Evolutionary conservation across 2,113 vertebrate species (phyloP), one percentile per base, ranked within the genome.

Genomic region (Macroglossus sobrinus): DNA sequence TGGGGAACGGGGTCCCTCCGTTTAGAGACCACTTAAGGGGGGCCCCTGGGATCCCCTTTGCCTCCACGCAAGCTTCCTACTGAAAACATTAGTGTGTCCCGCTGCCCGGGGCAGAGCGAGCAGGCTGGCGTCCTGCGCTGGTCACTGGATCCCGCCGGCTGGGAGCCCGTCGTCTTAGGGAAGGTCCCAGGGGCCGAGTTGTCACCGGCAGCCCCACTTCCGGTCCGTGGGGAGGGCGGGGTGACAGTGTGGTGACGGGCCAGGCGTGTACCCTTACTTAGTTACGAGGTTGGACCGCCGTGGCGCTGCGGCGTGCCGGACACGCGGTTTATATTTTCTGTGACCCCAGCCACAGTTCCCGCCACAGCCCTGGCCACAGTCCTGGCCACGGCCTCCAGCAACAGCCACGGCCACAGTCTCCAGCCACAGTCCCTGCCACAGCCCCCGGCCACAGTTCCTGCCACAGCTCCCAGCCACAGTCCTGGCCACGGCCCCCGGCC

Each of bases 291-390:
- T 3, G 47, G 47, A 47, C 47, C 0, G 13, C 47, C 47, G 14
- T 0, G 47, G 47, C 2, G 38, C 38, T 66, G 47, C 13, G 30
- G 30, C 3, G 0, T 11, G 0, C 78, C 43, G 14, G 45, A 19
- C 57, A 0, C 26, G 1, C 6, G 45, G 74, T 13, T 11, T 5
- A 2, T 1, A 0, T 28, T 0, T 2, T 38, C 50, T 28, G 63
- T 3, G 0, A 16, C 8, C 53, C 53, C 12, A 8, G 21, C 11
- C 0, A 0, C 2, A 7, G 64, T 10, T 0, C 33, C 6, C 18
- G n/a, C n/a, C n/a, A n/a, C n/a, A n/a, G n/a, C n/a, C n/a, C n/a
- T n/a, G n/a, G n/a, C n/a, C n/a, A n/a, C n/a, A n/a, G n/a, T n/a
- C n/a, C n/a, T n/a, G n/a, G n/a, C n/a, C n/a, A n/a, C n/a, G n/a